Evolutionary conservation across 2,797 vertebrate species (phyloP), one percentile per base, ranked within the genome.

Genomic region (Myoxocephalus aenaeus): DNA sequence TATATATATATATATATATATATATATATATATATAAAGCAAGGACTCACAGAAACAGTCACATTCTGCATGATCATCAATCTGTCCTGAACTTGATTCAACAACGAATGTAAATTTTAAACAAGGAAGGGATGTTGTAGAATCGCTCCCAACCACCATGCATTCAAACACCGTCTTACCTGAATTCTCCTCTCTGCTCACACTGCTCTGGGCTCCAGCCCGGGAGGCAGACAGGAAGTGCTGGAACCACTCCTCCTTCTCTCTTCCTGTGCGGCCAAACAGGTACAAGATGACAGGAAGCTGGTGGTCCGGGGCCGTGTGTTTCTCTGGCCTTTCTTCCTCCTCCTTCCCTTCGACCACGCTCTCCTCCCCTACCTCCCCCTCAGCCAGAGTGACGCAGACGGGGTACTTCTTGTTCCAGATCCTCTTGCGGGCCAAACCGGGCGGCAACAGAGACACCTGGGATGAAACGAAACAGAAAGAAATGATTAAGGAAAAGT

Each of bases 391-490:
- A 22, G 92, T 86, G 74, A 97, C 38, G 69, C 96, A 96, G 90
- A 97, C 95, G 77, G 97, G 96, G 62, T 97, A 97, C 78, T 97
- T 97, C 90, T 95, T 97, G 89, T 97, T 97, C 97, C 97, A 97
- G 0, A 95, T 83, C 69, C 96, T 87, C 86, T 97, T 97, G 40
- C 94, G 95, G 50, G 97, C 96, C 92, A 97, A 90, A 73, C 90
- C 93, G 5, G 91, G 59, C 0, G 97, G 96, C 64, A 94, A 87
- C 62, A 97, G 92, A 72, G 93, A 95, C 17, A 97, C 93, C 97
- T 97, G 79, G 65, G 38, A 65, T 22, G 50, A 57, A 57, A 25
- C 46, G 38, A 0, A 75, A 73, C 36, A 62, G 0, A 61, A n/a
- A 36, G 15, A 15, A 44, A 57, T 11, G 2, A 61, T 40, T 32